These are phyloP conservation scores for Morpho deidamia DNA, from an alignment of 2,888 invertebrate species.

Conservation along the genomic window DNA sequence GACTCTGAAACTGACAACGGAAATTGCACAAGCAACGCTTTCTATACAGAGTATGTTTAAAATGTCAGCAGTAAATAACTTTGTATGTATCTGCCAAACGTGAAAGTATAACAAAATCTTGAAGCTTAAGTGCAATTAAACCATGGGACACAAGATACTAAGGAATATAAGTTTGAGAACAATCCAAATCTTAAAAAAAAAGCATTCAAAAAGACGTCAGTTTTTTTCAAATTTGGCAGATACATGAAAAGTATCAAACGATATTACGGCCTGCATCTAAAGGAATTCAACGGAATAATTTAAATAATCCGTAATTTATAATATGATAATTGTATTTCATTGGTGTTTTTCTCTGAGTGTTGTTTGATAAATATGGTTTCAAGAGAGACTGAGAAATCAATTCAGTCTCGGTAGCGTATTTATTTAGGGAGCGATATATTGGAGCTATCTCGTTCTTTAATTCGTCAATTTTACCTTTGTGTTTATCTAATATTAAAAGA, in stretches of 20 bases:
- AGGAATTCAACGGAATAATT: slow-evolving; percentile 21
- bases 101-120: neutral
- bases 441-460: slow-evolving; percentile 18
- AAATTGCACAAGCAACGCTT: slow-evolving; percentile 80
- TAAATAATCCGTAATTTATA: slow-evolving; percentile 33
- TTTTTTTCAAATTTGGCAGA: slow-evolving; percentile 4
- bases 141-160: too few relatives aligned
- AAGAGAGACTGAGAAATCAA: slow-evolving; percentile 12
- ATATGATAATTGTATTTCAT: slow-evolving; percentile 31
- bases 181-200: too few relatives aligned
- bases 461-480: neutral
- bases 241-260: neutral
- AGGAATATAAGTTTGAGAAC: too few relatives aligned
- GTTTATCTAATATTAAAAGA: too few relatives aligned
- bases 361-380: slow-evolving; percentile 11
- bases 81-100: slow-evolving; percentile 17
- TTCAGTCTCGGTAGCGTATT: slow-evolving; percentile 12
- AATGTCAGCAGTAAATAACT: slow-evolving; percentile 30
- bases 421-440: slow-evolving; percentile 13
- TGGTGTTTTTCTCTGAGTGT: slow-evolving; percentile 19
- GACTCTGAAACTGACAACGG: slow-evolving; percentile 77
- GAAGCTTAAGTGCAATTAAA: too few relatives aligned
- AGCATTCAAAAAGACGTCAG: too few relatives aligned
- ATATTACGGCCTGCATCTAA: slow-evolving; percentile 12
- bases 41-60: slow-evolving; percentile 67